Evolutionary conservation across 2,888 invertebrate species (phyloP).

Genomic region (Lydus trimaculatus): DNA sequence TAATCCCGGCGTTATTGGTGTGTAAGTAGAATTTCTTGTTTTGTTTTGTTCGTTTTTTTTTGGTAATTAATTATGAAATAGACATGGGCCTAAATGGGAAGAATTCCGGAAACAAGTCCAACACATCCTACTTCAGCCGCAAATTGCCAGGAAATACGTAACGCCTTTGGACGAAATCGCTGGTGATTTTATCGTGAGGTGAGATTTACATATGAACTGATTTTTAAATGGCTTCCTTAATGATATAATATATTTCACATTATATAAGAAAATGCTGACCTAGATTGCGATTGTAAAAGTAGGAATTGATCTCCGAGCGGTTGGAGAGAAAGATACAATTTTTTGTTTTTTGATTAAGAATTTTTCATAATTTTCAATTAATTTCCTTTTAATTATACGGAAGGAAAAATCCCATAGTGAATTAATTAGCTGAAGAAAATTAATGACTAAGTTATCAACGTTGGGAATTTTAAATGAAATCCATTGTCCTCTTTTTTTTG

Average conservation of each 20-base stretch:
- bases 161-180: constrained; percentile 78
- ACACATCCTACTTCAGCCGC: constrained; percentile 81
- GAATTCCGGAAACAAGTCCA: constrained; percentile 84
- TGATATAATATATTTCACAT: neutral
- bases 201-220: constrained; percentile 37
- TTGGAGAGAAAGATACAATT: neutral
- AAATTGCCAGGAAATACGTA: constrained; percentile 78
- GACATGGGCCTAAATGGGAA: constrained; percentile 90
- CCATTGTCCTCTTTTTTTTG: constrained; percentile 51
- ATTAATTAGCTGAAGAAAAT: neutral
- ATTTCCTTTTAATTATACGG: neutral
- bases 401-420: neutral
- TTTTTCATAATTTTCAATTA: neutral
- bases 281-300: neutral
- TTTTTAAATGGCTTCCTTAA: neutral
- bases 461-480: neutral
- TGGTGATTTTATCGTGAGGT: constrained; percentile 77
- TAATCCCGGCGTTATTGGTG: constrained; percentile 76
- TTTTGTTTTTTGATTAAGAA: neutral
- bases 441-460: neutral
- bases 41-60: neutral
- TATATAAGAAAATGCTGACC: neutral
- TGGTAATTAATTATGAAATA: constrained; percentile 53
- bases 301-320: neutral
- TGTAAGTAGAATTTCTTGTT: constrained; percentile 64